Conservation (phyloP, 2,113 vertebrate genomes). For the Epinephelus fuscoguttatus region DNA sequence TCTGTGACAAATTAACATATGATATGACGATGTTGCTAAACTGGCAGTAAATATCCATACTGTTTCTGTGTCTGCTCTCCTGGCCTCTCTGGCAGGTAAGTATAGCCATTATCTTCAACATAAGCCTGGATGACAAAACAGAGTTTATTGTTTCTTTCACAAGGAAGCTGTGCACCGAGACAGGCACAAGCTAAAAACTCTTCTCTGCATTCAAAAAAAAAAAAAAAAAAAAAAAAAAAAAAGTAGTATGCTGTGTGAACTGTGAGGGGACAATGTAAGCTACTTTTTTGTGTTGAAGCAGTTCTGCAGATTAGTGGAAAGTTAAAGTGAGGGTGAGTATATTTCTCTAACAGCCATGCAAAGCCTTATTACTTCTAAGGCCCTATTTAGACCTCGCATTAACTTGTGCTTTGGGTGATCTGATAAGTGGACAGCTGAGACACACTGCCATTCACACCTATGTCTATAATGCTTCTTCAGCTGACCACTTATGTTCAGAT, state of each 20-base stretch:
- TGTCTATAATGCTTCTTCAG: too few species aligned
- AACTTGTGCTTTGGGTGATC: too few species aligned
- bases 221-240: too few species aligned
- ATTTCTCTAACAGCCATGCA: not conserved
- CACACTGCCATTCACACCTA: too few species aligned
- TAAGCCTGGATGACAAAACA: too few species aligned
- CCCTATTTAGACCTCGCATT: too few species aligned
- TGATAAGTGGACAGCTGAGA: too few species aligned
- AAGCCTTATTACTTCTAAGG: not conserved
- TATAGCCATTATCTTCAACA: not conserved
- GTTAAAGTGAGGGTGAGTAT: not conserved
- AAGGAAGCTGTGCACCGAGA: not conserved
- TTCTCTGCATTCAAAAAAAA: not conserved
- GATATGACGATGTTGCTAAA: not conserved
- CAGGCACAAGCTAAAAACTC: not conserved
- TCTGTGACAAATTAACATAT: not conserved
- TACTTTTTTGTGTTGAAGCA: not conserved
- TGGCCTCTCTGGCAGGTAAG: not conserved
- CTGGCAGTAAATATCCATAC: not conserved
- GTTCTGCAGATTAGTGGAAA: not conserved
- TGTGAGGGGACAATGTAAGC: not conserved
- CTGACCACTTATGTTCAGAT: too few species aligned
- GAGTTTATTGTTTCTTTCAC: not conserved
- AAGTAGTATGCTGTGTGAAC: too few species aligned
- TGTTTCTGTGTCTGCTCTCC: not conserved